A percentile compares a stretch with the other conserved stretches of the same genome.
Evolutionary conservation across 2,888 invertebrate genomes (phyloP).

Genomic region (Drosophila meridiana): DNA sequence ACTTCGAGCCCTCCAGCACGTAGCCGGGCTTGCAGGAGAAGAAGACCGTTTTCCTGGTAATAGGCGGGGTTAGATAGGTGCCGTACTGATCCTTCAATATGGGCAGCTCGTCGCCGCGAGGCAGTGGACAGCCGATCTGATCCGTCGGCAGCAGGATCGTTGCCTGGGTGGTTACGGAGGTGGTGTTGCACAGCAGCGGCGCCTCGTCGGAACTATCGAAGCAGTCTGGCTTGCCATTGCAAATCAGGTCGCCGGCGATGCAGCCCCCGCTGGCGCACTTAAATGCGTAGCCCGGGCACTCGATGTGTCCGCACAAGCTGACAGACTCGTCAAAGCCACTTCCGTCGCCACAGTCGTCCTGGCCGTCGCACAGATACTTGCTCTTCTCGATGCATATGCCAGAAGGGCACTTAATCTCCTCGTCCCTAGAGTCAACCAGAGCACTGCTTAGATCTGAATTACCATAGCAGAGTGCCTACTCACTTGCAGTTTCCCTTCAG

Average conservation of each 20-base stretch:
- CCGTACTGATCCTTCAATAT: constrained; percentile 45
- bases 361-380: constrained; percentile 54
- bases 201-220: constrained; percentile 66
- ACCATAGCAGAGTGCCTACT: constrained; percentile 20
- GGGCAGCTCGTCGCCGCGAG: constrained; percentile 52
- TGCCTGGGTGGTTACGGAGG: constrained; percentile 13
- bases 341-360: constrained; percentile 69
- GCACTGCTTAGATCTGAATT: background rate
- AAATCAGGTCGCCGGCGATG: constrained; percentile 42
- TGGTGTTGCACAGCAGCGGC: constrained; percentile 66
- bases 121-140: constrained; percentile 55
- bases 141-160: background rate
- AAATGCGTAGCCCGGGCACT: constrained; percentile 67
- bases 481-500: constrained; percentile 58
- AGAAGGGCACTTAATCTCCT: constrained; percentile 66
- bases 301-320: constrained; percentile 52
- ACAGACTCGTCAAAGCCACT: constrained; percentile 61
- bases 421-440: constrained; percentile 30
- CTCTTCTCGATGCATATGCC: constrained; percentile 68
- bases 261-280: constrained; percentile 65
- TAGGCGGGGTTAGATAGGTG: constrained; percentile 41
- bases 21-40: constrained; percentile 55
- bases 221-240: constrained; percentile 55
- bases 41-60: constrained; percentile 43
- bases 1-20: constrained; percentile 46